Evolutionary conservation across 2,797 vertebrate species (phyloP), one percentile per base, ranked within the genome.

Genomic region (Spinus olivaceus): DNA sequence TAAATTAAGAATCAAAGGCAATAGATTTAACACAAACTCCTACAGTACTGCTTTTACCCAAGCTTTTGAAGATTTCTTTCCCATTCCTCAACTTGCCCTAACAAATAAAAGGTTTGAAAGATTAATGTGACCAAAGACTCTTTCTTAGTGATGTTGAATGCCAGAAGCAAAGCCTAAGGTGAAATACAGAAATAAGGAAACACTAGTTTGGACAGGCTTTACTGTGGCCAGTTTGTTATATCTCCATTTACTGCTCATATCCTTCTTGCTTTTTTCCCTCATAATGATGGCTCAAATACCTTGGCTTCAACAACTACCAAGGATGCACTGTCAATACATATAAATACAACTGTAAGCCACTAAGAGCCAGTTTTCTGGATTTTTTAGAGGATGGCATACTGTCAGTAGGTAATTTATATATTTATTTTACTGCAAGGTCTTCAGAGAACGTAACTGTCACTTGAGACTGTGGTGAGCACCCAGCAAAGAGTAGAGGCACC

Each of bases 91-190:
- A 91, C 54, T 74, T 89, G 39, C 33, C 70, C 76, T 67, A 83
- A 32, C 66, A 94, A 79, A 47, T 54, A 72, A 92, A 96, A 81
- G 46, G 44, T 78, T 51, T 96, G 56, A 95, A 96, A 92, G 85
- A 94, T 77, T 87, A 90, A 83, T 46, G 81, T 37, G 63, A 96
- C 87, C 92, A 88, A 95, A 86, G 65, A 90, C 41, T 91, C 53
- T 42, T 54, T 56, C 76, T 86, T 49, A 76, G 50, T 91, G 81
- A 92, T 94, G 71, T 1, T 87, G 65, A 94, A 86, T 57, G 72
- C 93, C 86, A 92, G 79, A 95, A 94, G 87, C 93, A 93, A 96
- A 93, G 70, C 90, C 86, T 66, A 61, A 81, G 80, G 86, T 90
- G 74, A 90, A 92, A 93, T 46, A 95, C 15, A 95, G 66, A 72